Percentiles rank a stretch among this genome's conserved stretches.
Conservation (phyloP, 2,888 invertebrate species). For the Rhodophaea formosa region DNA sequence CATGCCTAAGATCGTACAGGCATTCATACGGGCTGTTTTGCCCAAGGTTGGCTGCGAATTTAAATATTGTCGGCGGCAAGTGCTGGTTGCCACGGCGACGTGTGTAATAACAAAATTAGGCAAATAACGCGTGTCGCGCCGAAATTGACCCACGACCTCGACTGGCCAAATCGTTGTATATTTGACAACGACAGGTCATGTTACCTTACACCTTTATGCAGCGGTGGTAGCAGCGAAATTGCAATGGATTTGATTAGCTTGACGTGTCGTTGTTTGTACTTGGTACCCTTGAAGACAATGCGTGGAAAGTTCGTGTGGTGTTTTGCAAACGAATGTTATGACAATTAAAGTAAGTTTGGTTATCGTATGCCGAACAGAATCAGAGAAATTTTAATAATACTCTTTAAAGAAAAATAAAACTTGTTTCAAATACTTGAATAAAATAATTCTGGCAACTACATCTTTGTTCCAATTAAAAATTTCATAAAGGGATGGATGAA, state of each 20-base stretch:
- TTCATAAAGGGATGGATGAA: too few relatives aligned
- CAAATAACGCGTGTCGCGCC: constrained; percentile 39
- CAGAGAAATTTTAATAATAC: too few relatives aligned
- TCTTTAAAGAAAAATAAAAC: too few relatives aligned
- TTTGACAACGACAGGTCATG: background rate
- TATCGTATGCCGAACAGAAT: background rate
- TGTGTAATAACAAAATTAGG: constrained; percentile 69
- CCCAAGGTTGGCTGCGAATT: constrained; percentile 43
- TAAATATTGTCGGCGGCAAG: constrained; percentile 43
- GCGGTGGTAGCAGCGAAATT: too few relatives aligned
- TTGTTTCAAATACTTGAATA: too few relatives aligned
- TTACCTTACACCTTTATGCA: too few relatives aligned
- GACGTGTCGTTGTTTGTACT: too few relatives aligned
- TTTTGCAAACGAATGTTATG: background rate
- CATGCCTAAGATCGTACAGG: constrained; percentile 26
- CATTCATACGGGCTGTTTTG: constrained; percentile 23
- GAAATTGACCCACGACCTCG: constrained; percentile 36
- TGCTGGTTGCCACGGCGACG: constrained; percentile 50
- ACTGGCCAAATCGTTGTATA: constrained; percentile 19
- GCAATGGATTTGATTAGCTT: too few relatives aligned
- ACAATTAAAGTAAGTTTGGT: background rate
- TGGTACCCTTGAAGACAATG: background rate
- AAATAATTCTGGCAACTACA: too few relatives aligned
- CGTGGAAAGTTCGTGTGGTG: background rate
- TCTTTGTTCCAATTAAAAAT: too few relatives aligned